phyloP scores from a whole-genome alignment of 53 echinoderm and acorn worm genomes.

The Holothuria scabra region DNA sequence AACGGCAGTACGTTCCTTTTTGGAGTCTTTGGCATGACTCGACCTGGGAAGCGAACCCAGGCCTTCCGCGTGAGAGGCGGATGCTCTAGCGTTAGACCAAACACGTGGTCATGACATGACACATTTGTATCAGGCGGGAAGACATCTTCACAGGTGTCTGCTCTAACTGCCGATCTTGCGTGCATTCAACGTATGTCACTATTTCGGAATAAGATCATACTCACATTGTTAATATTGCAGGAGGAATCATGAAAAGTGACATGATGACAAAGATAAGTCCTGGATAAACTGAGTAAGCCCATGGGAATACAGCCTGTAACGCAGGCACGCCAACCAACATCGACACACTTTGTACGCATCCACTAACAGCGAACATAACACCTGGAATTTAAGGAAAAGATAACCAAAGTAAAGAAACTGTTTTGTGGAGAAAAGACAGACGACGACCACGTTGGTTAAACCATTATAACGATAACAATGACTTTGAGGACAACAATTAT shows the following conservation, averaged over 20 bases:
- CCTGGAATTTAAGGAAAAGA: conserved; percentile 32
- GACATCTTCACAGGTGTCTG: too few species aligned
- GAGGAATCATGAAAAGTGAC: conserved; percentile 42
- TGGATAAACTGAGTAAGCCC: conserved; percentile 48
- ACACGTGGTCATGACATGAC: too few species aligned
- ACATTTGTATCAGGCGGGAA: too few species aligned
- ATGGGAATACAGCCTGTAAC: conserved; percentile 63
- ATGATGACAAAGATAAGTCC: conserved; percentile 70
- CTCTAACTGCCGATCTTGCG: too few species aligned
- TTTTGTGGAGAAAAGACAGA: neutral
- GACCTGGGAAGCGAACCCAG: too few species aligned
- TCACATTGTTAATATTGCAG: conserved; percentile 60
- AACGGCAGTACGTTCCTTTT: too few species aligned
- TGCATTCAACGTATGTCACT: too few species aligned
- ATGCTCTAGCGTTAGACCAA: too few species aligned
- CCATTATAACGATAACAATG: too few species aligned
- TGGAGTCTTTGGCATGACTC: too few species aligned
- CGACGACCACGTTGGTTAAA: neutral
- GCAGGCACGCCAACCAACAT: conserved; percentile 44
- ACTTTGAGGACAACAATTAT: too few species aligned
- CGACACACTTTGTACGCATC: conserved; percentile 60
- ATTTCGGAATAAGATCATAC: neutral
- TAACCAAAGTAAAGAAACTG: neutral
- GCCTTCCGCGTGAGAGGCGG: too few species aligned
- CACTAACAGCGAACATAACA: conserved; percentile 70